Evolutionary conservation across 2,113 vertebrate genomes (phyloP), one percentile per base, ranked within the genome.

Genomic region (Cryptotis parvus): DNA sequence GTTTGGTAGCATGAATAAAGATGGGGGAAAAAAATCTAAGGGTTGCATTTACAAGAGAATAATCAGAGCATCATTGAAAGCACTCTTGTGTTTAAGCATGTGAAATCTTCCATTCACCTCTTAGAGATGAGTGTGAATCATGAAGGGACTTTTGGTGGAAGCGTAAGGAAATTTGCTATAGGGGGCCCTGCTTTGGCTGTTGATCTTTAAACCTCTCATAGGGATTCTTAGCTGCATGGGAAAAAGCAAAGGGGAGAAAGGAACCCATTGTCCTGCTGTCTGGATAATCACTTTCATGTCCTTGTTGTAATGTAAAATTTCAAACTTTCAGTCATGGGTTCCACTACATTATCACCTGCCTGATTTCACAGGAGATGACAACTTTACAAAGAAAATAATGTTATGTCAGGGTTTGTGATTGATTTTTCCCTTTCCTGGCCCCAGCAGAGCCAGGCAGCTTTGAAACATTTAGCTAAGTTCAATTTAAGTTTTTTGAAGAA

Each of bases 401-500:
- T 22, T 24, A 1, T 49, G 2, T 75, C 73, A 49, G n/a, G 66
- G 22, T 7, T 55, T 24, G 73, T 69, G 37, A 37, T 26, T 70
- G 74, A 63, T 20, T 22, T n/a, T 31, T 31, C 4, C 63, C n/a
- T 8, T 90, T 20, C 22, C 37, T 20, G 15, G 14, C 82, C 2
- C 27, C 65, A 20, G 72, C 86, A 74, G 12, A 75, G 14, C 12
- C 85, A 37, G 39, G 3, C 39, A 82, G 14, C 31, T 87, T 93
- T 84, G 63, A 91, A 87, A 74, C n/a, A 70, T 16, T 74, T 14
- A 89, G 69, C 7, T 87, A 20, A 84, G 58, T 73, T 77, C 63
- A 66, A 76, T 89, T 37, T 85, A 78, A 80, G 86, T 89, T 90
- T 89, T 88, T 27, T 80, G 22, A 33, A 82, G 5, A 72, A 91